phyloP scores from a whole-genome alignment of 2,113 vertebrate species.

The Sminthopsis crassicaudata region DNA sequence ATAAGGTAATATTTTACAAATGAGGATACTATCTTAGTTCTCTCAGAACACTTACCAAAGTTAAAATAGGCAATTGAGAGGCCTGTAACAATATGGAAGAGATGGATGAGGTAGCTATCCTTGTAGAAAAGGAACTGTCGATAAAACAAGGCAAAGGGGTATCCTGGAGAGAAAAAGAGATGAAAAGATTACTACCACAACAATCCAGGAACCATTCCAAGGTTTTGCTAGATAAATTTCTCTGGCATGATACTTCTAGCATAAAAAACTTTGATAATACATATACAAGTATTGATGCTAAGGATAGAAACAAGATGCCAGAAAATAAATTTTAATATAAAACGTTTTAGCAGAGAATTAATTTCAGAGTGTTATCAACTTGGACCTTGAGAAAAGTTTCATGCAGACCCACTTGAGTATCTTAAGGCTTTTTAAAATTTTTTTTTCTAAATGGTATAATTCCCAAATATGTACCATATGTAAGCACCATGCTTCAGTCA shows the following conservation, averaged over 20 bases:
- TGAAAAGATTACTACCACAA: constrained; percentile 48
- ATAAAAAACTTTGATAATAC: background rate
- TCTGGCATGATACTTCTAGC: constrained; percentile 7
- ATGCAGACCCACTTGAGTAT: constrained; percentile 24
- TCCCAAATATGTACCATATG: background rate
- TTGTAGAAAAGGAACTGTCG: constrained; percentile 92
- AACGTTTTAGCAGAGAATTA: constrained; percentile 24
- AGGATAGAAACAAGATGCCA: background rate
- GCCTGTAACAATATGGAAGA: constrained; percentile 92
- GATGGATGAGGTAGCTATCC: constrained; percentile 91
- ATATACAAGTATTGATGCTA: background rate
- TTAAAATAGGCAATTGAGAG: constrained; percentile 96
- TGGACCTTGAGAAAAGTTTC: constrained; percentile 8
- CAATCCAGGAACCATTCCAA: background rate
- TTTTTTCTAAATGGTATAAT: background rate
- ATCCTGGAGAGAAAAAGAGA: constrained; percentile 84
- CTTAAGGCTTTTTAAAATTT: constrained; percentile 29
- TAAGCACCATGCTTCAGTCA: background rate
- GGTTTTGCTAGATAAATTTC: constrained; percentile 31
- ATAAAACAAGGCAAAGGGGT: constrained; percentile 95
- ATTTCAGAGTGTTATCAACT: constrained; percentile 2
- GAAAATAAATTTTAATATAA: constrained; percentile 22
- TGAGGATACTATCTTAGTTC: background rate
- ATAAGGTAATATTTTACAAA: background rate
- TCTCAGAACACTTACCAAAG: constrained; percentile 91